Evolutionary conservation across 2,113 vertebrate genomes (phyloP).

Genomic region (Entelurus aequoreus): DNA sequence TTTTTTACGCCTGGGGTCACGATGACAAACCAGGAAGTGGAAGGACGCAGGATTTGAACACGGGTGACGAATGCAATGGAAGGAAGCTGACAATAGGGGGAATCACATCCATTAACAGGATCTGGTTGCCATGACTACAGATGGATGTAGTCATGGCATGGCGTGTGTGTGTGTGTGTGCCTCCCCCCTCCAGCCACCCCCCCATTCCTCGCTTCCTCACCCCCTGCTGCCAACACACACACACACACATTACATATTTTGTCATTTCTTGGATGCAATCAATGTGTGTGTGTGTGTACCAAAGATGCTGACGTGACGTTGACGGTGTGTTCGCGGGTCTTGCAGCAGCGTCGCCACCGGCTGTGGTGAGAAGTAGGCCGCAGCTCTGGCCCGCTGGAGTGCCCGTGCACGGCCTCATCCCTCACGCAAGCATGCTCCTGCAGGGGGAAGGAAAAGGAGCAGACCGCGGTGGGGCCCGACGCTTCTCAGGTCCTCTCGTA

Average conservation of each 20-base stretch:
- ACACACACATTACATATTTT: constrained; percentile 19
- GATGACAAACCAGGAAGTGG: no score
- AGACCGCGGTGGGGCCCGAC: constrained; percentile 70
- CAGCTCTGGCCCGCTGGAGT: constrained; percentile 92
- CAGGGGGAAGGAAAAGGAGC: constrained; percentile 85
- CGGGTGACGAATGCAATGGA: neutral
- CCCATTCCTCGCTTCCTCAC: neutral
- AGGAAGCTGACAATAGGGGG: constrained; percentile 52
- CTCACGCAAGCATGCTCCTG: constrained; percentile 99
- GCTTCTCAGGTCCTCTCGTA: constrained; percentile 64
- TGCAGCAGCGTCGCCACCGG: constrained; percentile 91
- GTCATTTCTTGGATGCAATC: neutral
- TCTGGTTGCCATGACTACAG: constrained; percentile 76
- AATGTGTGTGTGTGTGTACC: constrained; percentile 66
- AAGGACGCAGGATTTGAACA: neutral
- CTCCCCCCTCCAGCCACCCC: constrained; percentile 14
- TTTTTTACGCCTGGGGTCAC: no score
- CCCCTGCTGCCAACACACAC: constrained; percentile 27
- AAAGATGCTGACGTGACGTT: constrained; percentile 97
- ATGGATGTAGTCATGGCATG: constrained; percentile 51
- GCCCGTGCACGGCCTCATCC: constrained; percentile 98
- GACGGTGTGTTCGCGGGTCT: constrained; percentile 91
- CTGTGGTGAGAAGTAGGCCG: constrained; percentile 94
- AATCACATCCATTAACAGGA: constrained; percentile 74
- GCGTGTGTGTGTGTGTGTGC: constrained; percentile 37